Conservation (phyloP, 1,140 invertebrate genomes). For the Drosophila suzukii region DNA sequence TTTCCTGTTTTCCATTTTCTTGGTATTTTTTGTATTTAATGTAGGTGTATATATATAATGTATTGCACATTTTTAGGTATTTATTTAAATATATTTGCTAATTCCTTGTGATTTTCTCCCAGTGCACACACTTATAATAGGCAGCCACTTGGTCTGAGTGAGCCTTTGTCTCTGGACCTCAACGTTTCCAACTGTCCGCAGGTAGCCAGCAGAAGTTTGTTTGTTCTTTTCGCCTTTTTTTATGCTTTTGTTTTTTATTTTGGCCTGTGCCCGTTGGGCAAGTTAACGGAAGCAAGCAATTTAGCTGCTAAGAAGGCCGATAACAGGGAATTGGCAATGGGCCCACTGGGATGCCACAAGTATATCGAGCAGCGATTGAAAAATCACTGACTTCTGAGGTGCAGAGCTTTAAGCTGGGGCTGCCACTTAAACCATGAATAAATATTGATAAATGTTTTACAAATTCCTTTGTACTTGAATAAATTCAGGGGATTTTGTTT, state of each 20-base stretch:
- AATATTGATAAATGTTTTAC: not conserved
- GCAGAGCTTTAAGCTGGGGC: slow-evolving; percentile 9
- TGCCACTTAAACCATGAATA: not conserved
- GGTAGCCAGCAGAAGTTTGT: slow-evolving; percentile 64
- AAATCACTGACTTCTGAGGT: slow-evolving; percentile 15
- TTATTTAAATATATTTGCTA: not conserved
- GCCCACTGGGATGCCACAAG: slow-evolving; percentile 35
- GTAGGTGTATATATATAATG: too few relatives aligned
- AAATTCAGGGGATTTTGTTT: not conserved
- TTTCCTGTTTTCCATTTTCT: too few relatives aligned
- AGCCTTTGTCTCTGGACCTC: slow-evolving; percentile 59
- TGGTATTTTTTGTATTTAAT: too few relatives aligned
- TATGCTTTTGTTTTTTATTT: not conserved
- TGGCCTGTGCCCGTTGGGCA: slow-evolving; percentile 52
- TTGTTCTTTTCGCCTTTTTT: slow-evolving; percentile 28
- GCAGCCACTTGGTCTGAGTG: slow-evolving; percentile 56
- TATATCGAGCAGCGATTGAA: slow-evolving; percentile 51
- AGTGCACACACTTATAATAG: slow-evolving; percentile 56
- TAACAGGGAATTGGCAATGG: slow-evolving; percentile 46
- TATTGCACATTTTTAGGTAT: too few relatives aligned
- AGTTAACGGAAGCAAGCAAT: slow-evolving; percentile 81
- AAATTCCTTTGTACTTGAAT: too few relatives aligned
- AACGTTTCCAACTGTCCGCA: slow-evolving; percentile 31
- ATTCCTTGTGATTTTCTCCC: not conserved
- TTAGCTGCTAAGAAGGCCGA: slow-evolving; percentile 79